phyloP scores from a whole-genome alignment of 1,140 invertebrate species.

The Lepidurus apus region DNA sequence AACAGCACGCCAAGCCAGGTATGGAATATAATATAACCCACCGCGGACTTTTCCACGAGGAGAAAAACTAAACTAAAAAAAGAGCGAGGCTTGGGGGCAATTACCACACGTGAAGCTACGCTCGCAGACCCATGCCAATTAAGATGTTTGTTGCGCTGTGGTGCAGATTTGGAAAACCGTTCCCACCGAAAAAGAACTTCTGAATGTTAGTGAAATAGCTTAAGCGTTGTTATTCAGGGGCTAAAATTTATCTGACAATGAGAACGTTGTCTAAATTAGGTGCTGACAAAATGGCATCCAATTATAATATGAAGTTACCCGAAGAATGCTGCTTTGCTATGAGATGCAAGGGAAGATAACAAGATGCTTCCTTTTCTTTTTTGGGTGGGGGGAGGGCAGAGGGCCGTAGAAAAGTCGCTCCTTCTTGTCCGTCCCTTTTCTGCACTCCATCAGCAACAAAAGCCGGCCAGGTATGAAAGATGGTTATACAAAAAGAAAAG shows the following conservation, averaged over 20 bases:
- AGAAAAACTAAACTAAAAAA: neutral
- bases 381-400: neutral
- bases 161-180: neutral
- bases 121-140: neutral
- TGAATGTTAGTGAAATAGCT: neutral
- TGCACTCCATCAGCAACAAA: neutral
- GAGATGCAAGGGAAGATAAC: conserved; percentile 17
- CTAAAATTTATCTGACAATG: neutral
- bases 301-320: conserved; percentile 1
- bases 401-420: neutral
- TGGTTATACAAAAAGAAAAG: conserved; percentile 19
- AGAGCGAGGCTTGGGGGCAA: neutral
- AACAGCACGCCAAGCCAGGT: conserved; percentile 16
- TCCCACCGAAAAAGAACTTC: neutral
- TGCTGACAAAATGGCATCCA: conserved; percentile 10
- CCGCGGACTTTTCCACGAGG: neutral
- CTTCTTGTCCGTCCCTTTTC: neutral
- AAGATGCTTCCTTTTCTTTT: neutral
- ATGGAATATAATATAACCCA: conserved; percentile 16
- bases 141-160: conserved; percentile 5
- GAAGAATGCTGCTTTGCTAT: conserved; percentile 5
- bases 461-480: conserved; percentile 7
- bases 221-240: neutral
- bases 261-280: conserved; percentile 6
- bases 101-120: conserved; percentile 14